A percentile compares a stretch with the other conserved stretches of the same genome.
Conservation (phyloP, 2,797 vertebrate genomes). For the Muraenolepis orangiensis region DNA sequence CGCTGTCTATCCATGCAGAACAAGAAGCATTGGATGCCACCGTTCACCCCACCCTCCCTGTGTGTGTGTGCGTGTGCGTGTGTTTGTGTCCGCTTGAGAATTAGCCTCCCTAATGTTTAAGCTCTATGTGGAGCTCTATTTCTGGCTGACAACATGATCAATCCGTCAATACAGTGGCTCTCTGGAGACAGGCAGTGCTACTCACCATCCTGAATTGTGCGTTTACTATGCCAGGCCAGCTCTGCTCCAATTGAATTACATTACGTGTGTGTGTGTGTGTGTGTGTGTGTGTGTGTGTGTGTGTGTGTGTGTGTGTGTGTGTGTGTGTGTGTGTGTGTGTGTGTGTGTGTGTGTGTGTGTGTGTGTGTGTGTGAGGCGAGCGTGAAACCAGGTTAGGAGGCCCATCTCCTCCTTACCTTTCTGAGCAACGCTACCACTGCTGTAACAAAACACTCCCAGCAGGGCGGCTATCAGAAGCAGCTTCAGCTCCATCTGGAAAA, state of each 20-base stretch:
- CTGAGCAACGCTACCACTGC: slow-evolving; percentile 68
- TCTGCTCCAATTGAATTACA: slow-evolving; percentile 16
- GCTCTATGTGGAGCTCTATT: slow-evolving; percentile 19
- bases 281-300: not conserved
- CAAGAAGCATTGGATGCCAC: not conserved
- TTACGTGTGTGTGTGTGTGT: not conserved
- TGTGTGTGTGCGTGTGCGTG: not conserved
- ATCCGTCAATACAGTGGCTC: slow-evolving; percentile 15
- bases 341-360: too few relatives aligned
- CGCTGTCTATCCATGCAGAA: not conserved
- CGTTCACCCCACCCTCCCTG: not conserved
- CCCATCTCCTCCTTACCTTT: slow-evolving; percentile 75
- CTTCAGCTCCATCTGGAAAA: slow-evolving; percentile 84
- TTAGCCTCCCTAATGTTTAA: not conserved
- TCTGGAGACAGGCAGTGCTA: slow-evolving; percentile 1
- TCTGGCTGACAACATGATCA: slow-evolving; percentile 13
- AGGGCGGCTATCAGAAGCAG: slow-evolving; percentile 73
- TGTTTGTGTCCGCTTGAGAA: not conserved
- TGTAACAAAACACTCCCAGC: slow-evolving; percentile 72
- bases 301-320: too few relatives aligned
- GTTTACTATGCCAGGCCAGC: slow-evolving; percentile 14
- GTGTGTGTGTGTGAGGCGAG: not conserved
- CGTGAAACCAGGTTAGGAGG: not conserved
- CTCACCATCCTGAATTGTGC: slow-evolving; percentile 14
- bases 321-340: too few relatives aligned